A percentile compares a stretch with the other conserved stretches of the same genome.
Conservation (phyloP, 1,140 invertebrate genomes). For the Hycleus phaleratus region DNA sequence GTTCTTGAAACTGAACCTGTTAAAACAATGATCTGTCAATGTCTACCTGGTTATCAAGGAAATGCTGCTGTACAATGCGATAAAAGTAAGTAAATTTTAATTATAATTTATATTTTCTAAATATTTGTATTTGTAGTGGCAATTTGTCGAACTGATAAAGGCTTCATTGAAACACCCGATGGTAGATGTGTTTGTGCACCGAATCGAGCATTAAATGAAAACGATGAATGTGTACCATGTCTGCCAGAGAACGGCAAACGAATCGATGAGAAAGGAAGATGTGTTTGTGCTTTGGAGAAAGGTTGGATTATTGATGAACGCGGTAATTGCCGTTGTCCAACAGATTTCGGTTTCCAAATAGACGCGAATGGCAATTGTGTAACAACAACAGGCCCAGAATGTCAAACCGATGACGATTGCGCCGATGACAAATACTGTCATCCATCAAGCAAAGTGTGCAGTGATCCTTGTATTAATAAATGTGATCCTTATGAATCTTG, state of each 20-base stretch:
- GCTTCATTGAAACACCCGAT: conserved; percentile 57
- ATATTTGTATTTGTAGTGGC: conserved; percentile 43
- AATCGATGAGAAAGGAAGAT: conserved; percentile 66
- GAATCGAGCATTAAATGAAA: conserved; percentile 64
- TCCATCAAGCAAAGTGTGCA: conserved; percentile 57
- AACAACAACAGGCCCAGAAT: conserved; percentile 51
- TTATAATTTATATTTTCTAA: neutral
- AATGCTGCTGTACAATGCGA: conserved; percentile 72
- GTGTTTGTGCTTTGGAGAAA: conserved; percentile 68
- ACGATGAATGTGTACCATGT: conserved; percentile 70
- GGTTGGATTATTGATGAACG: conserved; percentile 67
- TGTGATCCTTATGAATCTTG: conserved; percentile 75
- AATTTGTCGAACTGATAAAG: conserved; percentile 61
- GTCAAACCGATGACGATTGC: conserved; percentile 67
- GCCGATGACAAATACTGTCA: conserved; percentile 69
- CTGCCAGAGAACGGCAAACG: conserved; percentile 60
- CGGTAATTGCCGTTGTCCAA: conserved; percentile 70
- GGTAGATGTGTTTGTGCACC: conserved; percentile 69
- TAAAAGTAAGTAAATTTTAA: conserved; percentile 47
- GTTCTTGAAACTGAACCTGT: conserved; percentile 75
- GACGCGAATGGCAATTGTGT: conserved; percentile 60
- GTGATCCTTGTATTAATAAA: conserved; percentile 63
- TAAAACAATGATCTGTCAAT: conserved; percentile 82
- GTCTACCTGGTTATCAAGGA: conserved; percentile 74
- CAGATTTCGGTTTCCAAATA: conserved; percentile 59